Evolutionary conservation across 37 sponge, comb jelly and placozoan species (phyloP), one percentile per base, ranked within the genome.

Genomic region (Crambe crambe): DNA sequence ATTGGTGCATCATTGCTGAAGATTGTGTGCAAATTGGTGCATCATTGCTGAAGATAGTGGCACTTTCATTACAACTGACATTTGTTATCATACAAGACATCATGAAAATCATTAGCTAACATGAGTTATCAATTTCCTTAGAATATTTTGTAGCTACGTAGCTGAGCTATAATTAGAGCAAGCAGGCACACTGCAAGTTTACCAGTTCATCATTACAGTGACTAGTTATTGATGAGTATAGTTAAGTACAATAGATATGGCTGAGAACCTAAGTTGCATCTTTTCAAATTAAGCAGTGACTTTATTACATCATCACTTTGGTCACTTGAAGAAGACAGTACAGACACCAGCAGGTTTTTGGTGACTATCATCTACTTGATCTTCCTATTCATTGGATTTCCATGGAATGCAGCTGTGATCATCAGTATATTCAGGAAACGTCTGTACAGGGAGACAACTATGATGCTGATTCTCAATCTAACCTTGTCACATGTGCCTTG

Each of bases 181-280:
- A n/a, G n/a, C n/a, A n/a, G 31, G 37, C 77, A 81, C 32, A 77
- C 79, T 36, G 47, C 54, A 57, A 90, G 59, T 76, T 81, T 73
- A 25, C 90, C 90, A 56, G 81, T 4, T n/a, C n/a, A n/a, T n/a
- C n/a, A n/a, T n/a, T n/a, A n/a, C n/a, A n/a, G n/a, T n/a, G n/a
- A n/a, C n/a, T n/a, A n/a, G n/a, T n/a, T n/a, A n/a, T n/a, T n/a
- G n/a, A n/a, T n/a, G n/a, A n/a, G n/a, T n/a, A n/a, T n/a, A n/a
- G 10, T n/a, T n/a, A n/a, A n/a, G n/a, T n/a, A n/a, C n/a, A n/a
- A n/a, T n/a, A n/a, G n/a, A n/a, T n/a, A n/a, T 15, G 66, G 10
- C 25, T 65, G 66, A 17, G 10, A 65, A 31, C 10, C 30, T 65
- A 30, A 65, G 66, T 32, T 65, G 66, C 30, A 31, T 65, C 30